Percentiles rank a stretch among this genome's conserved stretches.
phyloP scores from a whole-genome alignment of 2,888 invertebrate genomes.

The Yponomeuta cagnagella region DNA sequence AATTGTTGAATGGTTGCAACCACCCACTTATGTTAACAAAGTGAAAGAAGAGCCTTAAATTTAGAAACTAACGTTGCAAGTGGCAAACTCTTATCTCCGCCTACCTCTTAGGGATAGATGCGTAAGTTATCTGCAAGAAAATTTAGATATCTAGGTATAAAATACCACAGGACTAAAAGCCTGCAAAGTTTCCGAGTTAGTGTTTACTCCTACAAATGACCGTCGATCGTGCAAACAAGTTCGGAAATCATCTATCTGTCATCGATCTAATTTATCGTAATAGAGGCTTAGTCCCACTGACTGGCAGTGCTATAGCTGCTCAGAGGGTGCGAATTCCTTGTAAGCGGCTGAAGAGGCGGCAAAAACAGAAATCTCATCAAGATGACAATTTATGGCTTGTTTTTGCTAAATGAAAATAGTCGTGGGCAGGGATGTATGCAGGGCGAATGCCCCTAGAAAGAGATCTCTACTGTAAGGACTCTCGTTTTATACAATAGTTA shows the following conservation, averaged over 20 bases:
- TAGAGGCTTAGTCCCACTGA: background rate
- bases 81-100: too few relatives aligned
- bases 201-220: background rate
- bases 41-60: too few relatives aligned
- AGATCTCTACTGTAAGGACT: background rate
- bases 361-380: slow-evolving; percentile 75
- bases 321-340: slow-evolving; percentile 14
- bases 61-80: too few relatives aligned
- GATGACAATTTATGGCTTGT: slow-evolving; percentile 77
- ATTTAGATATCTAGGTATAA: too few relatives aligned
- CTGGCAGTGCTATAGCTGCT: slow-evolving; percentile 3
- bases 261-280: slow-evolving; percentile 5
- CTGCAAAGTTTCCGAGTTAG: too few relatives aligned
- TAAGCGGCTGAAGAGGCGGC: slow-evolving; percentile 51
- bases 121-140: too few relatives aligned
- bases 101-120: too few relatives aligned
- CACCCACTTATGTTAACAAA: too few relatives aligned
- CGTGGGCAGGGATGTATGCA: slow-evolving; percentile 64
- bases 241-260: slow-evolving; percentile 16
- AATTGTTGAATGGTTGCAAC: too few relatives aligned
- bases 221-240: background rate
- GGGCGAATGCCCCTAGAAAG: background rate
- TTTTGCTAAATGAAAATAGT: slow-evolving; percentile 77
- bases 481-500: background rate
- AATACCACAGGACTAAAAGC: too few relatives aligned